Evolutionary conservation across 2,113 vertebrate genomes (phyloP), one percentile per base, ranked within the genome.

Genomic region (Planiliza haematocheilus): DNA sequence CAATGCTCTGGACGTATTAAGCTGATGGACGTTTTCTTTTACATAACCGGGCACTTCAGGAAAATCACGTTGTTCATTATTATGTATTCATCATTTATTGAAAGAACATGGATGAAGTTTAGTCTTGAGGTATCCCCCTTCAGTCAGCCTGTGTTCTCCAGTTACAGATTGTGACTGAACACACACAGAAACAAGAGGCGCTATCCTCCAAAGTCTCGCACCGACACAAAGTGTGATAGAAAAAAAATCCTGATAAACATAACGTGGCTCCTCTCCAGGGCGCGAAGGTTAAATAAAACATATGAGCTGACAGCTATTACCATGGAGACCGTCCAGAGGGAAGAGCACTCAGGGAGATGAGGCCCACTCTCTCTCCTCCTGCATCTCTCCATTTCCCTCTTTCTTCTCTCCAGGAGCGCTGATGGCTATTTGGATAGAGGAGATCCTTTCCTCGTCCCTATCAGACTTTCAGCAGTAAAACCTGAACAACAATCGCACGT

Each of bases 281-380:
- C 8, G 34, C 17, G 36, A 74, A 73, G 77, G 87, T 87, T 86
- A 84, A 88, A 79, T 88, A 79, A 83, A 85, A 80, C 70, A 55
- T 72, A 55, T 18, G 70, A 86, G 81, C 81, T 75, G 81, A 82
- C 77, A 84, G 82, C 65, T 74, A 80, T 87, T 58, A 42, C 84
- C 89, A 90, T 90, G 88, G 86, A 74, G 83, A 89, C 86, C 3
- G 48, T 70, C 77, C 76, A 62, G 81, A 61, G 67, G 65, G 78
- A 65, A 55, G 41, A 57, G 36, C 30, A 20, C 53, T 50, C 42
- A 13, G 21, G 41, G 68, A 79, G 61, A 57, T 42, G 1, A 56
- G 74, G 66, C 51, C 73, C 48, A 39, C 50, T 77, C 39, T 82
- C 80, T 66, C 51, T 69, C 30, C 36, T 59, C 21, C 11, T n/a